These are phyloP conservation scores for Nyctibius grandis DNA, from an alignment of 2,797 vertebrate species.

Conservation along the genomic window DNA sequence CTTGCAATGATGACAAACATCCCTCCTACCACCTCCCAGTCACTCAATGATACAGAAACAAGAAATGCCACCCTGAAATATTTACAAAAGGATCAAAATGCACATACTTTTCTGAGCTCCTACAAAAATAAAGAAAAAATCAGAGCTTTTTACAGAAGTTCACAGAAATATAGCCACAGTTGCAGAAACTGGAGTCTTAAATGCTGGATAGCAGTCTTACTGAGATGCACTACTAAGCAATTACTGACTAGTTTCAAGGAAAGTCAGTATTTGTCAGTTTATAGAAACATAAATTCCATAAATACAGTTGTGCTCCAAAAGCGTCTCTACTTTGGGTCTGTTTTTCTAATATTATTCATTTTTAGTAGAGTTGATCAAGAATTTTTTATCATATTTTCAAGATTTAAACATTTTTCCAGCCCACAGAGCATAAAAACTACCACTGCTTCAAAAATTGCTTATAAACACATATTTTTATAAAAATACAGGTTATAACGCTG, in stretches of 20 bases:
- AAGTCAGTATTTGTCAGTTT: constrained; percentile 1
- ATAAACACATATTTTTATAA: not conserved
- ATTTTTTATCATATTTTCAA: not conserved
- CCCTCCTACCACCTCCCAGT: not conserved
- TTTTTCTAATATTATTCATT: not conserved
- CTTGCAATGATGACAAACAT: not conserved
- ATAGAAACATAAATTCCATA: not conserved
- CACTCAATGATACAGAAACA: not conserved
- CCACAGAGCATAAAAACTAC: not conserved
- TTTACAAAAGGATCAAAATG: not conserved
- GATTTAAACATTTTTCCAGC: not conserved
- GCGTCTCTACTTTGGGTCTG: not conserved
- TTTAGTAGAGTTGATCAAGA: not conserved
- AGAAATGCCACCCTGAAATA: not conserved
- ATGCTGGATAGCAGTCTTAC: not conserved
- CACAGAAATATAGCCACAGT: not conserved
- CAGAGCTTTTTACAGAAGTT: not conserved
- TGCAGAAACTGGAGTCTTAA: not conserved
- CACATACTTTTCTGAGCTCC: not conserved
- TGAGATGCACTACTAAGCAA: not conserved
- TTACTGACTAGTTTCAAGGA: not conserved
- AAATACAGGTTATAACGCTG: not conserved
- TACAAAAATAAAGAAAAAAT: not conserved
- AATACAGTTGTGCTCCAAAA: not conserved
- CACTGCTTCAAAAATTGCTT: not conserved